Percentiles rank a stretch among this genome's conserved stretches.
Evolutionary conservation across 2,113 vertebrate species (phyloP).

Genomic region (Toxotes chatareus): DNA sequence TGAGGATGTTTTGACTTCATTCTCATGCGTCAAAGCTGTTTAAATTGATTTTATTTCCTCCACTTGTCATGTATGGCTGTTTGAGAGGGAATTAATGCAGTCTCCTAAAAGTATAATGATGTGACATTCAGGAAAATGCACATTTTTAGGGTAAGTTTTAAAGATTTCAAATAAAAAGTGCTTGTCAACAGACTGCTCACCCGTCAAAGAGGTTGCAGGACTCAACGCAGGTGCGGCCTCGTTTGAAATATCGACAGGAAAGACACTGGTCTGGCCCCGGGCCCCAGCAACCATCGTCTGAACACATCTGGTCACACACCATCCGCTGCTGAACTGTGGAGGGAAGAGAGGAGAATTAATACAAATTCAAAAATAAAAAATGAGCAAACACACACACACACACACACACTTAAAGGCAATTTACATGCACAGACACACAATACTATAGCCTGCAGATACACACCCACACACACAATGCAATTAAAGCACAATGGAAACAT

Average conservation of each 20-base stretch:
- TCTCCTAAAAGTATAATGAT: conserved; percentile 9
- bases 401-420: not conserved
- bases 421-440: not conserved
- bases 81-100: conserved; percentile 34
- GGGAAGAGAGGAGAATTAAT: not conserved
- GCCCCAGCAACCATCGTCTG: conserved; percentile 95
- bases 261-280: conserved; percentile 95
- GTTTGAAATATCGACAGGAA: conserved; percentile 91
- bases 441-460: not conserved
- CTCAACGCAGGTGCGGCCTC: conserved; percentile 91
- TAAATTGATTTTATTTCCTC: conserved; percentile 61
- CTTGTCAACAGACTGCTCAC: conserved; percentile 80
- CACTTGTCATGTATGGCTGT: conserved; percentile 38
- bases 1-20: conserved; percentile 61
- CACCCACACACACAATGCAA: not conserved
- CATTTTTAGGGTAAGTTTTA: not conserved
- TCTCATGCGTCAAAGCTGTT: conserved; percentile 58
- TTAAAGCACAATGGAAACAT: not conserved
- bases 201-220: conserved; percentile 93
- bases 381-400: not conserved
- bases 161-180: not conserved
- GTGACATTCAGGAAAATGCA: not conserved
- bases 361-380: not conserved
- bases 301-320: conserved; percentile 94
- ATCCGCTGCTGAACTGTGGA: conserved; percentile 90